Evolutionary conservation across 2,797 vertebrate species (phyloP).

Genomic region (Orestias chungarensis): DNA sequence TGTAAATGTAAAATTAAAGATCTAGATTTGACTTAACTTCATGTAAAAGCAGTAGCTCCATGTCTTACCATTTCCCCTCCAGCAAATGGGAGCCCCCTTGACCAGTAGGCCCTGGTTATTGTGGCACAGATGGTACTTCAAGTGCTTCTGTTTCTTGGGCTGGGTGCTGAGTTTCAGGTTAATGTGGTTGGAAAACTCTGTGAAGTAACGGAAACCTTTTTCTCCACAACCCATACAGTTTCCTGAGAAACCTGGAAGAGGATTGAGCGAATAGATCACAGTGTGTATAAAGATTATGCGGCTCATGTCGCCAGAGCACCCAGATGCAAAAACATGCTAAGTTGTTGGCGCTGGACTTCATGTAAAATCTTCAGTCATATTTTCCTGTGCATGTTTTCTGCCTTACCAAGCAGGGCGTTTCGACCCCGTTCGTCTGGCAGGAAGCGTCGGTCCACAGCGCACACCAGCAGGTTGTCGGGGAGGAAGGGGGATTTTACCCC

Average conservation of each 20-base stretch:
- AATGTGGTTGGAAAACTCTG: slow-evolving; percentile 97
- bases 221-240: slow-evolving; percentile 97
- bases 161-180: slow-evolving; percentile 96
- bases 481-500: slow-evolving; percentile 90
- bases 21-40: neutral
- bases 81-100: slow-evolving; percentile 91
- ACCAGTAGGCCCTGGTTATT: slow-evolving; percentile 89
- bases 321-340: neutral
- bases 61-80: slow-evolving; percentile 90
- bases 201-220: slow-evolving; percentile 98
- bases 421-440: slow-evolving; percentile 91
- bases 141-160: slow-evolving; percentile 99
- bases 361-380: neutral
- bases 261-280: neutral
- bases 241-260: slow-evolving; percentile 89
- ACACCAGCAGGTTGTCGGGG: slow-evolving; percentile 91
- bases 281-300: neutral
- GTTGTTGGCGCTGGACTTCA: neutral
- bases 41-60: neutral
- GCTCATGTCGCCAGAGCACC: neutral
- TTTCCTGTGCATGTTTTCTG: slow-evolving; percentile 13
- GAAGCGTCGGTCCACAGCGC: slow-evolving; percentile 93
- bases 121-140: slow-evolving; percentile 91
- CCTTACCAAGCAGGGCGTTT: slow-evolving; percentile 94
- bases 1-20: neutral